Evolutionary conservation across 2,113 vertebrate species (phyloP), one percentile per base, ranked within the genome.

Genomic region (Ancistrus triradiatus): DNA sequence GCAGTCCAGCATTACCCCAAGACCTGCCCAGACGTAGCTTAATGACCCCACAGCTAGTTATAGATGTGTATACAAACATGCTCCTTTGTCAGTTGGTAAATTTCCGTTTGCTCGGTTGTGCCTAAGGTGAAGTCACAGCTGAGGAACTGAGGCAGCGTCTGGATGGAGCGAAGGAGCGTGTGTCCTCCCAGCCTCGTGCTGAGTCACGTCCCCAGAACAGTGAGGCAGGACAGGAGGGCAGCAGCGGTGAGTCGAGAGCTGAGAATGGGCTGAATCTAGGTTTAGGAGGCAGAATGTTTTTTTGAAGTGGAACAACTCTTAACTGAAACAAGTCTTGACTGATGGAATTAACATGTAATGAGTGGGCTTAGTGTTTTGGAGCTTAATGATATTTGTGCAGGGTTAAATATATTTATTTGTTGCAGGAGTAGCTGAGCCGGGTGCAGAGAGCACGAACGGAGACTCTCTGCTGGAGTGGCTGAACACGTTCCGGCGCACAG

Each of bases 401-500:
- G n/a, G n/a, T n/a, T n/a, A n/a, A n/a, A n/a, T n/a, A n/a, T n/a
- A n/a, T n/a, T n/a, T 17, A 60, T 81, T 66, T 75, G 74, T 81
- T 79, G 42, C 77, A 96, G 93, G 90, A 66, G 73, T 83, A 49
- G 78, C 85, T 68, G 91, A 91, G 68, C 74, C 84, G 11, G 84
- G 84, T 17, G 78, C 85, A 42, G 92, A 93, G 75, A 82, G 83
- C 4, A 89, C 93, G 19, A 88, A 87, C 6, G 90, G 91, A 0
- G 91, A 93, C 72, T 94, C 93, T 13, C 81, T 98, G 70, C 84
- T 97, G 35, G 93, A 93, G 71, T 97, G 93, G 93, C 77, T 97
- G 53, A 95, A 95, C 70, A 88, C 90, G 0, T 95, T 98, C 71
- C 90, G 86, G 67, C 94, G 90, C 61, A 94, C 91, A 1, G 93